Conservation (phyloP, 1,140 invertebrate genomes). For the Drosophila sucinea region DNA sequence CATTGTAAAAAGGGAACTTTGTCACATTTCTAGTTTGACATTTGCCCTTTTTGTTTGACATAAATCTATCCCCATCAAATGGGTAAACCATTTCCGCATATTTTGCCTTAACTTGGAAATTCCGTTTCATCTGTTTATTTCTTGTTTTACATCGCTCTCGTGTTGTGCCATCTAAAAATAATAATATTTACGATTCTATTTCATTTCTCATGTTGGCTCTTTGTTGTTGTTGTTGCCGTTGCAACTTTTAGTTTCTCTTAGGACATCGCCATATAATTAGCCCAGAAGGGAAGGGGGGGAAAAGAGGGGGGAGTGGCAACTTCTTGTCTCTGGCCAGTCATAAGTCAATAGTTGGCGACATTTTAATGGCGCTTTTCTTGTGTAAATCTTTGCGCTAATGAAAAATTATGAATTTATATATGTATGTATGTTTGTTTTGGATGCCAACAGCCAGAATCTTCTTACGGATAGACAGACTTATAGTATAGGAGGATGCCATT, state of each 20-base stretch:
- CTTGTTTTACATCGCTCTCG: neutral
- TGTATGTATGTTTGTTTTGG: neutral
- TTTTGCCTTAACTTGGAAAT: constrained; percentile 19
- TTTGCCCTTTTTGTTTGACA: neutral
- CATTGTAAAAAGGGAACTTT: too few species aligned
- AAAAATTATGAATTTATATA: constrained; percentile 71
- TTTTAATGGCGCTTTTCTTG: constrained; percentile 62
- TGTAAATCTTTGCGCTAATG: constrained; percentile 65
- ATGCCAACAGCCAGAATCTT: constrained; percentile 8
- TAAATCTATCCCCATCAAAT: neutral
- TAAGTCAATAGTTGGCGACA: constrained; percentile 78
- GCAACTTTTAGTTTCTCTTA: constrained; percentile 11
- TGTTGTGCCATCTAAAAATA: constrained; percentile 62
- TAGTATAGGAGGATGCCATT: neutral
- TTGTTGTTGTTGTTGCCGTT: constrained; percentile 30
- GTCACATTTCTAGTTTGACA: too few species aligned
- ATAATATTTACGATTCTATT: constrained; percentile 69
- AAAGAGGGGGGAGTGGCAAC: neutral
- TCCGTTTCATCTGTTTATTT: constrained; percentile 15
- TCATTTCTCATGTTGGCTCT: constrained; percentile 54
- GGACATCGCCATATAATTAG: constrained; percentile 59
- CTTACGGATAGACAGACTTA: constrained; percentile 6
- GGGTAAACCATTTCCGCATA: neutral
- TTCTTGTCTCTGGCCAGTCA: constrained; percentile 49
- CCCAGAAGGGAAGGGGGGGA: neutral